Evolutionary conservation across 1,140 invertebrate species (phyloP), one percentile per base, ranked within the genome.

Genomic region (Philotrypesis tridentata): DNA sequence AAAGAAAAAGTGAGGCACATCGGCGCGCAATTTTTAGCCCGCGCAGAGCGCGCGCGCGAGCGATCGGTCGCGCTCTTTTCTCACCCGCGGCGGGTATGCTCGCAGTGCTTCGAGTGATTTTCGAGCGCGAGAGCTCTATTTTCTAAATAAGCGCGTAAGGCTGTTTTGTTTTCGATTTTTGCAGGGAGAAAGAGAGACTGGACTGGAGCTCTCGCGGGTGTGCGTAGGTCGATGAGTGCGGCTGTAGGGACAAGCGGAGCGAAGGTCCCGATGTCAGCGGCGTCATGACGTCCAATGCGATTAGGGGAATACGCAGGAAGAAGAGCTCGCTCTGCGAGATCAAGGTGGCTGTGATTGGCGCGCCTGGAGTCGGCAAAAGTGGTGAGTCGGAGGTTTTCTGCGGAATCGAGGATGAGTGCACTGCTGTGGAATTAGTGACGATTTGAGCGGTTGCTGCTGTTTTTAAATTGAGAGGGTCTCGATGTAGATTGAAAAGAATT

Each of bases 261-360:
- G 48, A 55, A 55, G 6, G 21, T 17, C 21, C 85, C 83, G 85
- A 89, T 90, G 89, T 84, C 71, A 70, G 77, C 68, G 87, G 81
- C 68, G 31, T 61, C 82, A 93, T 93, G 93, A 93, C 92, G 88
- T 92, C 92, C n/a, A 93, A 93, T 86, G 90, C 93, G n/a, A 93
- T 93, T 61, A 88, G 95, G 85, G 95, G 95, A 37, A 96, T 97
- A 80, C 93, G 96, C 83, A 93, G 96, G 84, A 98, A 97, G 92
- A 98, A 98, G 91, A 97, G 96, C 23, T 96, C 96, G 75, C 91
- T 97, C 29, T 95, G 96, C 80, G 97, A 97, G 93, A 95, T 97
- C 77, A 97, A 97, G 92, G 95, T 98, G 70, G 96, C 96, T 25
- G 96, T 97, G 76, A 92, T 97, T 82, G 97, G 97, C 77, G 95